Conservation (phyloP, 2,888 invertebrate genomes). For the Drosophila recens region DNA sequence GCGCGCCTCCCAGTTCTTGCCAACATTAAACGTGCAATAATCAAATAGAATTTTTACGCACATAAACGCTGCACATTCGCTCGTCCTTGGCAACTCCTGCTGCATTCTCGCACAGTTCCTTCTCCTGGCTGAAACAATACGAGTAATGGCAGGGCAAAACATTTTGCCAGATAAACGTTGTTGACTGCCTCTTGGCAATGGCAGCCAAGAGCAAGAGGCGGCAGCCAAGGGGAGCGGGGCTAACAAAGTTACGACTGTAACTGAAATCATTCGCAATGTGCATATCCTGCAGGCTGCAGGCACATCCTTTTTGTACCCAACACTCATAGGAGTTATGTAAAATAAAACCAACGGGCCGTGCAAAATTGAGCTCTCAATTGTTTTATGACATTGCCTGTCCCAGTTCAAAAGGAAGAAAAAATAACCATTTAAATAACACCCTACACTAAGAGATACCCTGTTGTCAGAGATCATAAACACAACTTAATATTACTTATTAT, state of each 20-base stretch:
- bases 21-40: constrained; percentile 63
- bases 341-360: constrained; percentile 65
- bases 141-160: constrained; percentile 69
- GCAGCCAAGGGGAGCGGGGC: constrained; percentile 4
- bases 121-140: constrained; percentile 54
- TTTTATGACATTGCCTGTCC: constrained; percentile 63
- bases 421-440: not conserved
- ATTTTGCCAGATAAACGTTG: constrained; percentile 72
- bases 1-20: not conserved
- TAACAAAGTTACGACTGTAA: constrained; percentile 73
- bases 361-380: constrained; percentile 78
- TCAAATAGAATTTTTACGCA: constrained; percentile 79
- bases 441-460: constrained; percentile 9
- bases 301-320: constrained; percentile 38
- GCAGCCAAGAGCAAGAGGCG: too few relatives aligned
- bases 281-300: constrained; percentile 58
- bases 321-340: constrained; percentile 59
- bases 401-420: constrained; percentile 23
- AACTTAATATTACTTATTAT: not conserved
- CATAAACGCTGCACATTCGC: constrained; percentile 48
- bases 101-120: constrained; percentile 6
- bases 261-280: constrained; percentile 64
- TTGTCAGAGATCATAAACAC: not conserved
- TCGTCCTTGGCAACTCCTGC: constrained; percentile 19
- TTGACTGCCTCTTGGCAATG: constrained; percentile 37